These are phyloP conservation scores for Neostethus bicornis DNA, from an alignment of 2,797 vertebrate genomes.

Conservation along the genomic window DNA sequence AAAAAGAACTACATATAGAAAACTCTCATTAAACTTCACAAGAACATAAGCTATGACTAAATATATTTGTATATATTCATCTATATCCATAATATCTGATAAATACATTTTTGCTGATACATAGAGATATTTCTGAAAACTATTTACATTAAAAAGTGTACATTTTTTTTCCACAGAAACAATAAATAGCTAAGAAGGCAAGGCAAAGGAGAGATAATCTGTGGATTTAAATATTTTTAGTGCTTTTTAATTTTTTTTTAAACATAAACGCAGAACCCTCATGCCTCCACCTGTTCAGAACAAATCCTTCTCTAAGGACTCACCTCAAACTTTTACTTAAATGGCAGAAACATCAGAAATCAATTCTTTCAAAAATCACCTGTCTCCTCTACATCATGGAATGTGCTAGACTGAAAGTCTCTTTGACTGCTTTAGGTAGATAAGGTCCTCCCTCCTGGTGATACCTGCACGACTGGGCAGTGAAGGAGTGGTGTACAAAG, in stretches of 20 bases:
- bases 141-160: slow-evolving; percentile 80
- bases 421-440: slow-evolving; percentile 45
- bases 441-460: slow-evolving; percentile 25
- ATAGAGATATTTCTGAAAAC: slow-evolving; percentile 77
- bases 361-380: slow-evolving; percentile 32
- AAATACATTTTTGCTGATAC: slow-evolving; percentile 83
- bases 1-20: slow-evolving; percentile 74
- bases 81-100: slow-evolving; percentile 82
- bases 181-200: slow-evolving; percentile 73
- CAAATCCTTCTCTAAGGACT: slow-evolving; percentile 23
- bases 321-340: slow-evolving; percentile 26
- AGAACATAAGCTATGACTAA: slow-evolving; percentile 78
- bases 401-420: slow-evolving; percentile 63
- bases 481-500: slow-evolving; percentile 42
- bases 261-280: slow-evolving; percentile 23
- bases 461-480: slow-evolving; percentile 47
- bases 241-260: slow-evolving; percentile 13
- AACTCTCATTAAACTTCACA: slow-evolving; percentile 74
- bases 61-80: slow-evolving; percentile 75
- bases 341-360: slow-evolving; percentile 41
- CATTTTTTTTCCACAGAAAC: slow-evolving; percentile 70
- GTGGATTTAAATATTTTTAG: slow-evolving; percentile 39
- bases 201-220: slow-evolving; percentile 54
- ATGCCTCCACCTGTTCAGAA: slow-evolving; percentile 12
- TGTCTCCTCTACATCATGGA: slow-evolving; percentile 58